A percentile compares a stretch with the other conserved stretches of the same genome.
phyloP scores from a whole-genome alignment of 2,113 vertebrate species.

The Vireo altiloquus region DNA sequence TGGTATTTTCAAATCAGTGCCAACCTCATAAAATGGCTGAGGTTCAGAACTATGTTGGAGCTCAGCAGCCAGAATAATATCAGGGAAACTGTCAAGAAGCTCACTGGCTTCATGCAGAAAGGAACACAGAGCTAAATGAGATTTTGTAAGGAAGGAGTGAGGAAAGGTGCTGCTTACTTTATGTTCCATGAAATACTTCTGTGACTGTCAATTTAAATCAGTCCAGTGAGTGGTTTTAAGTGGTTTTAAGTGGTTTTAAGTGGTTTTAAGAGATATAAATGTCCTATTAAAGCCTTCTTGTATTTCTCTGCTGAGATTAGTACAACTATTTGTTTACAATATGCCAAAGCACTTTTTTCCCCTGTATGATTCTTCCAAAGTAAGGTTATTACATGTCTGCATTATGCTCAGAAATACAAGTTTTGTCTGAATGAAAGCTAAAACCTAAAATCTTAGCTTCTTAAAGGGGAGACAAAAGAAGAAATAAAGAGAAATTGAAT shows the following conservation, averaged over 20 bases:
- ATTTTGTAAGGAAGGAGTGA: background rate
- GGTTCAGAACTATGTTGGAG: background rate
- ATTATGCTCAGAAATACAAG: background rate
- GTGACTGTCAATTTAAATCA: background rate
- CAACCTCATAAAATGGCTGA: constrained; percentile 15
- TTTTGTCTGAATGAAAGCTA: background rate
- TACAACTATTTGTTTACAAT: background rate
- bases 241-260: background rate
- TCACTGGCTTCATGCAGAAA: constrained; percentile 14
- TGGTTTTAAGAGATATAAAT: background rate
- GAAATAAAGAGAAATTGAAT: background rate
- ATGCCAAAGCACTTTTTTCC: background rate
- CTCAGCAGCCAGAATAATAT: constrained; percentile 13
- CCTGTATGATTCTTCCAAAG: background rate
- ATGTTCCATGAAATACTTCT: background rate
- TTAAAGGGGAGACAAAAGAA: background rate
- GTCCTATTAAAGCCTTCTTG: background rate
- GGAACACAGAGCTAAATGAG: background rate
- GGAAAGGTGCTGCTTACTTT: background rate
- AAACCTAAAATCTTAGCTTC: background rate
- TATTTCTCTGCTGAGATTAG: background rate
- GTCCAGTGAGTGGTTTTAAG: background rate
- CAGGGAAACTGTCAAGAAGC: constrained; percentile 23
- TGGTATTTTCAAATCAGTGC: background rate
- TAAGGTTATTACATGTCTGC: background rate